Conservation (phyloP, 2,797 vertebrate species). For the Corythornis leucogaster region DNA sequence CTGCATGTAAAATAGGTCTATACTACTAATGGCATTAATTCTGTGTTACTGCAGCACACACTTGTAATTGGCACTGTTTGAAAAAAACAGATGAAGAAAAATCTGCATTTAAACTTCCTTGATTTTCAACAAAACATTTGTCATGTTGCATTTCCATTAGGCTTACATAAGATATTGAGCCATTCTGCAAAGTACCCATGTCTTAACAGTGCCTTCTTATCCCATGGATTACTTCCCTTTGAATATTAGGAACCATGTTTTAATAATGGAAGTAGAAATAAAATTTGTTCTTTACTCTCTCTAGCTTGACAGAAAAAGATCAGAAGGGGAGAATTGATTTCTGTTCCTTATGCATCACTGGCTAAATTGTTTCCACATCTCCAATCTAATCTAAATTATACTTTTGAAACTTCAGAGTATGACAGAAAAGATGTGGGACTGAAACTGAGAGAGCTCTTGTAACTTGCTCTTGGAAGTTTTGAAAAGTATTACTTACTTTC, state of each 20-base stretch:
- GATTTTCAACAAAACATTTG: neutral
- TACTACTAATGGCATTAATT: neutral
- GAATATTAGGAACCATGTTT: neutral
- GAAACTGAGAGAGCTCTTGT: neutral
- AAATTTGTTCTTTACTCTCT: neutral
- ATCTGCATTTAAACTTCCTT: neutral
- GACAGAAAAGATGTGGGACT: neutral
- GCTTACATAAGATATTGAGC: neutral
- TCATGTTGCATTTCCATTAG: neutral
- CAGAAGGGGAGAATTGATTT: neutral
- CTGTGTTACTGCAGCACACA: neutral
- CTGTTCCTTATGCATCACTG: conserved; percentile 26
- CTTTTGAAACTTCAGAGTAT: neutral
- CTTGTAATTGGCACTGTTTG: neutral
- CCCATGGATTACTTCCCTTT: neutral
- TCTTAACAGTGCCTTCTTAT: neutral
- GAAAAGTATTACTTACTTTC: neutral
- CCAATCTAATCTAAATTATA: conserved; percentile 38
- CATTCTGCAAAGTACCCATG: neutral
- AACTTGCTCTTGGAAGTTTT: neutral
- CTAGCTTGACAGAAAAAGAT: neutral
- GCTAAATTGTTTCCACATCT: conserved; percentile 40
- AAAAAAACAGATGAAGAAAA: neutral
- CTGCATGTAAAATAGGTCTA: neutral
- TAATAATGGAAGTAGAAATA: neutral